Evolutionary conservation across 2,113 vertebrate species (phyloP).

Genomic region (Ptilonorhynchus violaceus): DNA sequence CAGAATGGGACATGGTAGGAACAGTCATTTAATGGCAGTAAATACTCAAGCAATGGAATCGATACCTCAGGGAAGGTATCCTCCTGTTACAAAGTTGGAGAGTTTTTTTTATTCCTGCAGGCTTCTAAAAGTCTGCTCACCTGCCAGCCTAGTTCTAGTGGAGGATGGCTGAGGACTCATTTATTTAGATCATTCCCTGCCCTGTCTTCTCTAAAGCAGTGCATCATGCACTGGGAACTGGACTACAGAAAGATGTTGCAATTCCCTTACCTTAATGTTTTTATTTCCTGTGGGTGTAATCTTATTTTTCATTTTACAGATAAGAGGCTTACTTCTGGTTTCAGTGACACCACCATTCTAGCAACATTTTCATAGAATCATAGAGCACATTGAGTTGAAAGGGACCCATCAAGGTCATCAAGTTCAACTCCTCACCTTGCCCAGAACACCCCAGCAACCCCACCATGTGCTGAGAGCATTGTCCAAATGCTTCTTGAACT

Average conservation of each 20-base stretch:
- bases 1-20: background rate
- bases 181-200: background rate
- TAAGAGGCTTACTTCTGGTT: background rate
- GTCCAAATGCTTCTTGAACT: background rate
- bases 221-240: background rate
- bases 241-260: background rate
- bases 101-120: background rate
- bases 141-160: background rate
- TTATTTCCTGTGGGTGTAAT: background rate
- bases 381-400: background rate
- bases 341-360: background rate
- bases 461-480: background rate
- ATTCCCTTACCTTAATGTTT: background rate
- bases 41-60: background rate
- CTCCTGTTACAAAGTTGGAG: background rate
- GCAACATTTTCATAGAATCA: background rate
- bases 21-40: background rate
- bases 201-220: background rate
- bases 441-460: background rate
- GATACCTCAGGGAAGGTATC: background rate
- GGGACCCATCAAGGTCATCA: background rate
- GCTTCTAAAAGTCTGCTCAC: background rate
- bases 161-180: background rate
- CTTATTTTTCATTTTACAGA: rapidly evolving
- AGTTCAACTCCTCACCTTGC: background rate